Evolutionary conservation across 2,888 invertebrate genomes (phyloP).

Genomic region (Theretra japonica): DNA sequence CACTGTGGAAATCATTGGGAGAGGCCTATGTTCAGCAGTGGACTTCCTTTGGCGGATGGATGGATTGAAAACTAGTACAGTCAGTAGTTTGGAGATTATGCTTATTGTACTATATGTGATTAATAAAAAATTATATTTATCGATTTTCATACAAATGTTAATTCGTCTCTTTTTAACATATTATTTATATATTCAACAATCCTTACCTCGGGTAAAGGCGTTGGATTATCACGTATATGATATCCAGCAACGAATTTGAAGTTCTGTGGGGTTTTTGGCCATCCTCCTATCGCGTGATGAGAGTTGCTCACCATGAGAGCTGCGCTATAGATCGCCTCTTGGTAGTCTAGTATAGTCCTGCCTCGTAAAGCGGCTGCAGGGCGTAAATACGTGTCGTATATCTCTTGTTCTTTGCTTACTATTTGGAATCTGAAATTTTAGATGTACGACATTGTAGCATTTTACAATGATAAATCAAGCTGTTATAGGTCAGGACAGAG

Average conservation of each 20-base stretch:
- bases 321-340: conserved; percentile 54
- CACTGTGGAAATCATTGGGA: too few relatives aligned
- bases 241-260: conserved; percentile 63
- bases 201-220: conserved; percentile 60
- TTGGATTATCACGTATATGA: conserved; percentile 56
- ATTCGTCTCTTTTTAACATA: too few relatives aligned
- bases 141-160: too few relatives aligned
- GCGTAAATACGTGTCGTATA: conserved; percentile 48
- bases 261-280: conserved; percentile 57
- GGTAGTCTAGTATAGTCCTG: conserved; percentile 47
- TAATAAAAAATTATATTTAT: too few relatives aligned
- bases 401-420: conserved; percentile 36
- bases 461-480: too few relatives aligned
- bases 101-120: too few relatives aligned
- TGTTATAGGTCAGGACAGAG: too few relatives aligned
- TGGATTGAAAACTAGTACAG: background rate
- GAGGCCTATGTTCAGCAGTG: too few relatives aligned
- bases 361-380: conserved; percentile 50
- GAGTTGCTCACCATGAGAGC: conserved; percentile 63
- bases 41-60: too few relatives aligned
- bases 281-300: conserved; percentile 54
- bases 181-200: background rate
- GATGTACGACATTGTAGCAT: background rate
- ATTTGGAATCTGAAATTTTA: conserved; percentile 38
- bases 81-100: background rate